Percentiles rank a stretch among this genome's conserved stretches.
phyloP scores from a whole-genome alignment of 2,888 invertebrate species.

The Acanthosepion esculentum region DNA sequence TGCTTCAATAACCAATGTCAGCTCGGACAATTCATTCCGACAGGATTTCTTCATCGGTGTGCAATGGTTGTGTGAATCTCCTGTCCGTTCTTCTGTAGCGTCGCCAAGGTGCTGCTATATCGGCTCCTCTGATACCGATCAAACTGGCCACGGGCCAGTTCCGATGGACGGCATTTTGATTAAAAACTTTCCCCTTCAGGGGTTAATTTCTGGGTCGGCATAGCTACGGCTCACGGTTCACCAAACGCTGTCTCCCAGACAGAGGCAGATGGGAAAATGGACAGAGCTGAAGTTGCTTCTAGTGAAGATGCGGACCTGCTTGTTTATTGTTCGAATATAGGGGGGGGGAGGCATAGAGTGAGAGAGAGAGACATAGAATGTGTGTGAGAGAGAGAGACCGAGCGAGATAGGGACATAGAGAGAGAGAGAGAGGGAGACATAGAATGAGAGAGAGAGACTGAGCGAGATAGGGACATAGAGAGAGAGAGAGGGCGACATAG shows the following conservation, averaged over 20 bases:
- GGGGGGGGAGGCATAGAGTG: neutral
- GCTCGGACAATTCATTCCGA: neutral
- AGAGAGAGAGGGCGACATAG: neutral
- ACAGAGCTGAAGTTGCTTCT: neutral
- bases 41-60: neutral
- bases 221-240: conserved; percentile 22
- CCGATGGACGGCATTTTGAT: conserved; percentile 33
- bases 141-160: conserved; percentile 11
- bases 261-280: neutral
- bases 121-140: neutral
- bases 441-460: neutral
- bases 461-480: no score
- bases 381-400: neutral
- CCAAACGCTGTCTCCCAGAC: neutral
- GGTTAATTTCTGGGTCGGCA: neutral
- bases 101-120: neutral
- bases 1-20: neutral
- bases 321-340: neutral
- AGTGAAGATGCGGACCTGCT: neutral
- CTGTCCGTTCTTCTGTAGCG: neutral
- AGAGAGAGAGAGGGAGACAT: neutral
- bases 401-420: neutral
- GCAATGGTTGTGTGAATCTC: neutral
- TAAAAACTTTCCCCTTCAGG: conserved; percentile 25
- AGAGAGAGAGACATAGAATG: no score